Base-by-base conservation (phyloP, 2,113 vertebrate genomes). In the Eulemur macaco region DNA sequence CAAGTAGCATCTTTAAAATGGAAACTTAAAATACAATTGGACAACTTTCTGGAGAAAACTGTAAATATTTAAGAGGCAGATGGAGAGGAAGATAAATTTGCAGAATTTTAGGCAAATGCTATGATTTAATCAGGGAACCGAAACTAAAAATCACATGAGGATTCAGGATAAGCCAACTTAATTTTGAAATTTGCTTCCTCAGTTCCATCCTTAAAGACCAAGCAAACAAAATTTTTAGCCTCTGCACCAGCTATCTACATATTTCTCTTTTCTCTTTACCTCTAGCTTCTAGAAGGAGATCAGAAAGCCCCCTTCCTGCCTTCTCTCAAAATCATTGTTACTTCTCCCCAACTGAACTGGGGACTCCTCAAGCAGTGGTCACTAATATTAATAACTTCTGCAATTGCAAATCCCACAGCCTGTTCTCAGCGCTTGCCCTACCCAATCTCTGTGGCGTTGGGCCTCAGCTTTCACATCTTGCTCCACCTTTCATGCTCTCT, bases 51-150 rank as follows among this genome's bases (percentile, higher is more conserved):
- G 37, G 42, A n/a, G 31, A 20, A 29, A 14, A 73, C 13, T n/a
- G 21, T 83, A 84, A 93, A 85, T 81, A 91, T 97, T 86, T 94
- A 69, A 47, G 89, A 68, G 60, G 52, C 39, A 73, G 74, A 69
- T n/a, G 42, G 45, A 77, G 17, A 73, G 64, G 63, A 82, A 66
- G 18, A 60, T 52, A 68, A 82, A 83, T 91, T 18, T 80, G 23
- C 31, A 45, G 31, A 81, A 91, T 74, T 81, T 9, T 34, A 54
- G 83, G 15, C 58, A 94, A 68, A 76, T 52, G 11, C 39, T 64
- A 58, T 52, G 25, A 8, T 63, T 84, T 39, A 37, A 1, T 88
- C 21, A 91, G 91, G n/a, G 63, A 82, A 86, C 25, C 21, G 13
- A 54, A 50, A 85, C 58, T 29, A 96, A 85, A 71, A 86, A 25